These are phyloP conservation scores for Hyperoplus immaculatus DNA, from an alignment of 2,797 vertebrate genomes.

Conservation along the genomic window DNA sequence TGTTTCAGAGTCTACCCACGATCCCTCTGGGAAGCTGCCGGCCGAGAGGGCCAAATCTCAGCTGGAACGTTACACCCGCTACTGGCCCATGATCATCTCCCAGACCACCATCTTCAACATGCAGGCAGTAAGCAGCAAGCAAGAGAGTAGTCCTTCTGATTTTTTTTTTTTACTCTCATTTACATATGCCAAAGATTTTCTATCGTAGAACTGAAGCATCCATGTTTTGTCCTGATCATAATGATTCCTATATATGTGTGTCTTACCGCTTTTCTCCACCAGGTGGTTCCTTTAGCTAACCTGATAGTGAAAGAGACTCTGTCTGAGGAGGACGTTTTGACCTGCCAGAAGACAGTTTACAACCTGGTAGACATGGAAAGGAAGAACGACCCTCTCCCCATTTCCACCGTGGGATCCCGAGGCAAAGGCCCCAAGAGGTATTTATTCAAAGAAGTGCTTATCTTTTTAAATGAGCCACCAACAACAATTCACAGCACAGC, in stretches of 20 bases:
- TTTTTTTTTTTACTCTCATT: neutral
- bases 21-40: conserved; percentile 90
- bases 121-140: conserved; percentile 92
- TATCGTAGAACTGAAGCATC: neutral
- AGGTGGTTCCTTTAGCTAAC: conserved; percentile 98
- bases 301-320: conserved; percentile 96
- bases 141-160: neutral
- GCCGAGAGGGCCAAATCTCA: conserved; percentile 94
- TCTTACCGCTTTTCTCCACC: conserved; percentile 22
- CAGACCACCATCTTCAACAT: conserved; percentile 99
- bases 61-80: conserved; percentile 96
- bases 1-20: conserved; percentile 89
- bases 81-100: conserved; percentile 99
- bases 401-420: conserved; percentile 98
- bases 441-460: neutral
- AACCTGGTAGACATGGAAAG: conserved; percentile 99
- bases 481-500: neutral
- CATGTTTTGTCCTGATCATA: neutral
- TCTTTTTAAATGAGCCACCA: neutral
- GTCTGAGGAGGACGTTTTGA: conserved; percentile 96
- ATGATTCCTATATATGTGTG: conserved; percentile 8
- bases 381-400: conserved; percentile 97
- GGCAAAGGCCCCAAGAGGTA: conserved; percentile 99
- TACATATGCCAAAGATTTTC: neutral
- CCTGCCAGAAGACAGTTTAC: conserved; percentile 98